Conservation (phyloP, 2,888 invertebrate species). For the Polia nebulosa region DNA sequence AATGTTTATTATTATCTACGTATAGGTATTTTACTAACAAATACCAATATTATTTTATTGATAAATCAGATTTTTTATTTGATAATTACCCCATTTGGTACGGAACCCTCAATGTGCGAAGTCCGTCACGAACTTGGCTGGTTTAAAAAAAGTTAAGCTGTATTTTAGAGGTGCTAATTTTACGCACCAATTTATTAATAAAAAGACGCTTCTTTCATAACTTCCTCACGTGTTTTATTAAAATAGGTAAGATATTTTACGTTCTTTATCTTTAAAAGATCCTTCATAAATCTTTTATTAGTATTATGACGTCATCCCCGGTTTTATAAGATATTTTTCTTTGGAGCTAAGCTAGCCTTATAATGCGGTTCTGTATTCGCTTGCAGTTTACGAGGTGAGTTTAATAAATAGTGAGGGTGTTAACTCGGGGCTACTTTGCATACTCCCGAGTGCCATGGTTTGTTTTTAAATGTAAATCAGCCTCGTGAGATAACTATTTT, state of each 20-base stretch:
- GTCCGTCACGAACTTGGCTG: no score
- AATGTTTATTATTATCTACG: no score
- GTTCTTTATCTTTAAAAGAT: conserved; percentile 20
- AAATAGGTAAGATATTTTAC: conserved; percentile 9
- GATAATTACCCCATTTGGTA: no score
- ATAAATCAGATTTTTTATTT: no score
- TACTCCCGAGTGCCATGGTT: conserved; percentile 32
- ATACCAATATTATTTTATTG: no score
- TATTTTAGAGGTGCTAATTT: conserved; percentile 4
- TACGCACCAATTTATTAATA: not conserved
- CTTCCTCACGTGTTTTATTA: conserved; percentile 24
- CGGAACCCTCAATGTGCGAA: no score
- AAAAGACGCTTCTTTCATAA: conserved; percentile 12
- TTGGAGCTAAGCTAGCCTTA: conserved; percentile 33
- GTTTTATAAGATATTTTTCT: conserved; percentile 48
- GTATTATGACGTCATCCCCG: conserved; percentile 13
- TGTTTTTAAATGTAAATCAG: conserved; percentile 54
- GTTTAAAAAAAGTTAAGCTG: no score
- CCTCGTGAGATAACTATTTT: conserved; percentile 30
- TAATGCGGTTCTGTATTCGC: conserved; percentile 37
- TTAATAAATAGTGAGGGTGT: conserved; percentile 54
- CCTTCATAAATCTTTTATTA: conserved; percentile 48
- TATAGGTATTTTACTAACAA: no score
- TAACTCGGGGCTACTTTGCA: conserved; percentile 47
- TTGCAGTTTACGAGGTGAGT: conserved; percentile 51